Evolutionary conservation across 2,797 vertebrate genomes (phyloP), one percentile per base, ranked within the genome.

Genomic region (Phataginus tricuspis): DNA sequence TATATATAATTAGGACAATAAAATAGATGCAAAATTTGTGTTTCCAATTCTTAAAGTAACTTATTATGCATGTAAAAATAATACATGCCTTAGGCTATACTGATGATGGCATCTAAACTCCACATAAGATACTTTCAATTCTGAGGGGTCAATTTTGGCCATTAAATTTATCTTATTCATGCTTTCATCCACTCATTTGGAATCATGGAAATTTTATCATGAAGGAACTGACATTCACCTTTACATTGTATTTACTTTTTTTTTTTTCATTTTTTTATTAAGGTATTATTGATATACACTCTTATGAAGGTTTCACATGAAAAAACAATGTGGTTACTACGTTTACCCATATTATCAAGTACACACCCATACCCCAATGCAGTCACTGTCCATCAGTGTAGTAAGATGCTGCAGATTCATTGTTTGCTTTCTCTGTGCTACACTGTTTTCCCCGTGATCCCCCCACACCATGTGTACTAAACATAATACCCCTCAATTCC

Each of bases 91-190:
- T 66, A 57, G 18, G 14, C 5, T 86, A 0, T 12, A 55, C 39
- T 18, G 29, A 23, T 74, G 45, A 23, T 74, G 45, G 6, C 16
- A 94, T 68, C 37, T 92, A 72, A 77, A 34, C 45, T 88, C 19
- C 25, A 61, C 1, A 55, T 27, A 49, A 69, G 14, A 94, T 51
- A 27, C 83, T 91, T 91, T 89, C 66, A 86, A 78, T 93, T 90
- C 79, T 23, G 42, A 93, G 95, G 12, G n/a, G 49, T 89, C 53
- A 86, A 19, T 95, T 89, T 83, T 63, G 16, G 55, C 72, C 87
- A 64, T 8, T 66, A 95, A 94, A 86, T 78, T 45, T 90, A 86
- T 85, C 29, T 80, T n/a, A 61, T 64, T 90, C 55, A 88, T 92
- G 4, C 63, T 97, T 92, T 55, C 53, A 79, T 59, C 89, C 13